Base-by-base conservation (phyloP, 2,888 invertebrate species). In the Cylindroiulus punctatus region DNA sequence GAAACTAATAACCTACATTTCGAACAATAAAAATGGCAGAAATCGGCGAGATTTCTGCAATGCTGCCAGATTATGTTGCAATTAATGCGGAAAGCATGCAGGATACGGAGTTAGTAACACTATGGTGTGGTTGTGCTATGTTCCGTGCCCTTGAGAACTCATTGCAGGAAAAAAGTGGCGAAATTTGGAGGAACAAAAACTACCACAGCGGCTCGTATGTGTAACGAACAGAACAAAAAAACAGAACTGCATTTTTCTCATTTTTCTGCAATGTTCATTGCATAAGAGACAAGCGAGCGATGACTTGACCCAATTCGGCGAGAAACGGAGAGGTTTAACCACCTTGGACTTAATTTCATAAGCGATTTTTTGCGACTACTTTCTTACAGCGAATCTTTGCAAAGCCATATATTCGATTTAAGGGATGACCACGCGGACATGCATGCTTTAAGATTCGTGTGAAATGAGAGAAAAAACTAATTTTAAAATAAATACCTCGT, bases 261-360 rank as follows among this genome's bases (percentile, higher is more conserved):
- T 65, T 65, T 65, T 65, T 65, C 65, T 65, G 65, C 22, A 65
- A 65, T 65, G 65, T 65, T 65, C 65, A 65, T 65, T 65, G 65
- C 65, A 65, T 65, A 65, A 65, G 65, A 65, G 26, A 65, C 65
- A 65, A 26, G 65, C 22, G 65, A 82, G 32, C 82, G 82, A 82
- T 82, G 82, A 82, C 82, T 82, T 82, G 82, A 82, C 82, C 82
- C 36, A 82, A 82, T 82, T 82, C 82, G 42, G 42, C 0, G 36
- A 0, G 26, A 82, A 82, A 82, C 82, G 22, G 65, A 65, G 82
- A 40, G 42, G 82, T 36, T 82, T 82, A 82, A 42, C 82, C 82
- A 82, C 82, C 82, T 82, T 82, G 42, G 82, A 82, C 82, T 82
- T 82, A 82, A 82, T 82, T 42, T 82, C 65, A 65, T 65, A 65